Evolutionary conservation across 2,888 invertebrate species (phyloP), one percentile per base, ranked within the genome.

Genomic region (Noctuana brunneofusca): DNA sequence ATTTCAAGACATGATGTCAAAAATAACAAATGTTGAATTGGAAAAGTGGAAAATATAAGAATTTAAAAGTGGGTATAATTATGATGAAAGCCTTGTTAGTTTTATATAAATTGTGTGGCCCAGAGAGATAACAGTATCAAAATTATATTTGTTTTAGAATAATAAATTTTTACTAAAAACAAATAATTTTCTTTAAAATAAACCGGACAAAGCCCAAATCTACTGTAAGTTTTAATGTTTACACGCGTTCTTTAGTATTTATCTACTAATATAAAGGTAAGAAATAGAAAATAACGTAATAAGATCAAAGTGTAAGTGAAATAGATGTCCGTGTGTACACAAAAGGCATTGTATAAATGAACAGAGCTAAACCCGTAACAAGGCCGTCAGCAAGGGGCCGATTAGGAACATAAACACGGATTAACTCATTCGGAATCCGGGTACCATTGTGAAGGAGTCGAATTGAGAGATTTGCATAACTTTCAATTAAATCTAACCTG

Each of bases 381-480:
- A 86, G 87, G 83, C 83, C 82, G 82, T 81, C 74, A 84, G 86
- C 80, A 83, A 87, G 87, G 88, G 87, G 86, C 84, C 86, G 89
- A 89, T 90, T 90, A 89, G 86, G 80, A 87, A 83, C 87, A 89
- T 91, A 90, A 91, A 91, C 91, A 91, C 82, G 82, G 91, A 90
- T 91, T 90, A 91, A 88, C 87, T 89, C 91, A 89, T 89, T 90
- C 84, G 88, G 88, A 91, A 90, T 91, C 89, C 85, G 80, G 82
- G 81, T 83, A 85, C 85, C 81, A 91, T 89, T 90, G 89, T 89
- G 84, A 87, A 90, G 88, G 89, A 89, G 87, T 88, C 84, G 85
- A 85, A 86, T 86, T 83, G 87, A 82, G 87, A 89, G 88, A 91
- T 91, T 91, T 91, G 90, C 90, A 91, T 91, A 91, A 89, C 90